phyloP scores from a whole-genome alignment of 2,113 vertebrate genomes.

The Sinocyclocheilus anophthalmus region DNA sequence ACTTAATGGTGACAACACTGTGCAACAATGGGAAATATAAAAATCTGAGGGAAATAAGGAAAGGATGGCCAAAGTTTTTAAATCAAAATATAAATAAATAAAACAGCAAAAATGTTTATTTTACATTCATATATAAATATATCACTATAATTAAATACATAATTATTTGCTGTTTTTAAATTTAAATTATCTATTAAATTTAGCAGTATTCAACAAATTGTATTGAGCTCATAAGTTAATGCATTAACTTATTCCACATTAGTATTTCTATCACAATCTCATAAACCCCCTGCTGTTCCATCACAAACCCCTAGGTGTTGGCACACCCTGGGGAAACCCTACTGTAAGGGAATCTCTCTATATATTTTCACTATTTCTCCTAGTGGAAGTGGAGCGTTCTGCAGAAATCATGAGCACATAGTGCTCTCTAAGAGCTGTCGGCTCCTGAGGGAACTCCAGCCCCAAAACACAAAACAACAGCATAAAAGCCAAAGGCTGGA shows the following conservation, averaged over 20 bases:
- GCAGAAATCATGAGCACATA: constrained; percentile 61
- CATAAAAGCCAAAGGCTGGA: constrained; percentile 22
- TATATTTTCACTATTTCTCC: constrained; percentile 24
- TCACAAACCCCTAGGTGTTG: neutral
- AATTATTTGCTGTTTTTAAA: too few species aligned
- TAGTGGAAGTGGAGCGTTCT: constrained; percentile 57
- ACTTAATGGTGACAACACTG: neutral
- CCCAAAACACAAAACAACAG: constrained; percentile 13
- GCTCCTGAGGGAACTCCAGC: constrained; percentile 26
- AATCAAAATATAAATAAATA: too few species aligned
- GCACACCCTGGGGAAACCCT: neutral
- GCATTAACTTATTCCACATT: neutral
- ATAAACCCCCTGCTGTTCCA: constrained; percentile 13
- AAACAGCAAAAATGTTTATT: too few species aligned
- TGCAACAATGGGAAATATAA: too few species aligned
- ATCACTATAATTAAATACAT: too few species aligned
- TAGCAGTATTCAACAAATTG: neutral
- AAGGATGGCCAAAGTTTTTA: too few species aligned
- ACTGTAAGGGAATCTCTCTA: constrained; percentile 15
- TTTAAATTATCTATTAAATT: too few species aligned
- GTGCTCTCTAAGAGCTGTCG: constrained; percentile 61
- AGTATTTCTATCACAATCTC: neutral
- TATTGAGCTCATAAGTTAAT: neutral
- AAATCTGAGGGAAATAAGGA: too few species aligned
- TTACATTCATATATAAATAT: too few species aligned